Base-by-base conservation (phyloP, 2,888 invertebrate genomes). In the Thumatha senex region DNA sequence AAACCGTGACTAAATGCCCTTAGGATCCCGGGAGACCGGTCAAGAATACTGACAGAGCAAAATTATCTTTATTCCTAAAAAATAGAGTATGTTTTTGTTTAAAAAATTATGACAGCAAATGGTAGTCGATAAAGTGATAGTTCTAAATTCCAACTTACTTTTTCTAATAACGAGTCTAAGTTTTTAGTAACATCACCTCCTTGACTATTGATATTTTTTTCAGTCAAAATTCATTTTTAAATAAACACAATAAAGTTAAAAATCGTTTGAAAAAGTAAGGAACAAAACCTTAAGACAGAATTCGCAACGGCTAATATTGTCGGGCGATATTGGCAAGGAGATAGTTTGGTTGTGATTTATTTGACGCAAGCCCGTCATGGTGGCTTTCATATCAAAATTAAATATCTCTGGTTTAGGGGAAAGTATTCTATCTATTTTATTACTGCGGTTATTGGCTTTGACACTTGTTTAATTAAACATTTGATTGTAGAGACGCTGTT, bases 301-400 rank as follows among this genome's bases (percentile, higher is more conserved):
- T 90, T 89, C 84, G 87, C 78, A 75, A 85, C 82, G 88, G 87
- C 80, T 82, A 88, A 89, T 89, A 89, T 87, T 86, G 85, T 76
- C 82, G 82, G 86, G 82, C 80, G 75, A 87, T 90, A 90, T 89
- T 88, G 86, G 86, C 83, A 74, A 80, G 77, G 57, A 75, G 78
- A 77, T 82, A 82, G 84, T 82, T 40, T 38, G 82, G 84, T 86
- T 86, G 85, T 85, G 84, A 89, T 88, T 88, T 89, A 90, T 89
- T 84, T 76, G 80, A 70, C 71, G 73, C 71, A 75, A 71, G 69
- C 70, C 75, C 78, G 74, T 85, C 87, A 85, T 78, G 84, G 83
- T 72, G 80, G 80, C 76, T 84, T 78, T 78, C 81, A 80, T 90
- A 90, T 90, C 89, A 88, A 89, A 88, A 90, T 89, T 89, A 89